Percentiles rank a stretch among this genome's conserved stretches.
phyloP scores from a whole-genome alignment of 2,888 invertebrate species.

The Ennomos erosarius region DNA sequence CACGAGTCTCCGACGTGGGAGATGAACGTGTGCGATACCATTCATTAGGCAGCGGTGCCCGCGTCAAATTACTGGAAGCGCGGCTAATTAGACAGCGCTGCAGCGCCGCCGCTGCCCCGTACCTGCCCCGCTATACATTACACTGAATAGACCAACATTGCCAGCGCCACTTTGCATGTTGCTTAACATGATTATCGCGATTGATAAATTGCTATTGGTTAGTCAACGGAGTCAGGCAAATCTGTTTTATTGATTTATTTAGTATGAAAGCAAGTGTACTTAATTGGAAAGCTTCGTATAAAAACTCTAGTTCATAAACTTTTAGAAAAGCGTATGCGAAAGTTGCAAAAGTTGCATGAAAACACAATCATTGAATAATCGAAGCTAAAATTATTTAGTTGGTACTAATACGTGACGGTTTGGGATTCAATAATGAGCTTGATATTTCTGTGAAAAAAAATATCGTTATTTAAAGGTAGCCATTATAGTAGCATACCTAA shows the following conservation, averaged over 20 bases:
- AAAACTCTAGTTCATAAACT: too few species aligned
- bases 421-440: too few species aligned
- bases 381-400: too few species aligned
- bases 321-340: too few species aligned
- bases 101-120: slow-evolving; percentile 43
- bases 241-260: slow-evolving; percentile 13
- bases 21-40: slow-evolving; percentile 84
- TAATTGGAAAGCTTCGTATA: too few species aligned
- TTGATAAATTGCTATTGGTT: slow-evolving; percentile 37
- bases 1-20: slow-evolving; percentile 67
- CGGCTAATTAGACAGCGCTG: slow-evolving; percentile 77
- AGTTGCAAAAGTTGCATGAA: too few species aligned
- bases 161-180: slow-evolving; percentile 40
- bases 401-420: too few species aligned
- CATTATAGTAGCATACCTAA: too few species aligned
- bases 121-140: slow-evolving; percentile 32
- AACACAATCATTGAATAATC: too few species aligned
- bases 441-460: too few species aligned
- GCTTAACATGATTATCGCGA: slow-evolving; percentile 41
- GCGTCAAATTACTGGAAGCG: slow-evolving; percentile 81
- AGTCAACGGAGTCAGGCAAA: slow-evolving; percentile 23
- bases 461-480: too few species aligned
- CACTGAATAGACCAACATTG: slow-evolving; percentile 16
- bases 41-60: slow-evolving; percentile 79
- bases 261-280: slow-evolving; percentile 5